phyloP scores from a whole-genome alignment of 2,797 vertebrate genomes.

The Parauchenoglanis ngamensis region DNA sequence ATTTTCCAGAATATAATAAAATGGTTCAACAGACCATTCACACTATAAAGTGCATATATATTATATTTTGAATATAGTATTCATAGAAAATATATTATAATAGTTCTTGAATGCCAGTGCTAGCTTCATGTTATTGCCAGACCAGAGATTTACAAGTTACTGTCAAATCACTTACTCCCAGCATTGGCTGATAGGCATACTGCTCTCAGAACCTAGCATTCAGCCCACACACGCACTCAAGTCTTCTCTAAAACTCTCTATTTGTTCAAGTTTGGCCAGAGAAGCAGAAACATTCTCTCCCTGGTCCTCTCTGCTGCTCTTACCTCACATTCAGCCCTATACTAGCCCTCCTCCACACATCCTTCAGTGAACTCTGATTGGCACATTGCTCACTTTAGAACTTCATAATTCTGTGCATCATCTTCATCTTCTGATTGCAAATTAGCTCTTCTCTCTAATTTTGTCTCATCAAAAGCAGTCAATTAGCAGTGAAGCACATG shows the following conservation, averaged over 20 bases:
- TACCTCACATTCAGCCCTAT: not conserved
- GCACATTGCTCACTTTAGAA: slow-evolving; percentile 18
- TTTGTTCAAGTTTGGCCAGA: slow-evolving; percentile 4
- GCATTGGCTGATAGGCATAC: not conserved
- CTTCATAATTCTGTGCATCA: slow-evolving; percentile 15
- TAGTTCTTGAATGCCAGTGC: not conserved
- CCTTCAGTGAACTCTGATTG: slow-evolving; percentile 40
- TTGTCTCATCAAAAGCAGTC: slow-evolving; percentile 36
- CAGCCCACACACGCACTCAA: slow-evolving; percentile 21
- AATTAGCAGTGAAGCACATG: slow-evolving; percentile 19
- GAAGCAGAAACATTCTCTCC: slow-evolving; percentile 11
- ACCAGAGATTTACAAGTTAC: not conserved
- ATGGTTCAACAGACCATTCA: not conserved
- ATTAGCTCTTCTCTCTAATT: slow-evolving; percentile 28
- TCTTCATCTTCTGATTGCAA: slow-evolving; percentile 38
- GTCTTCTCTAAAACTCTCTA: not conserved
- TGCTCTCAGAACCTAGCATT: slow-evolving; percentile 14
- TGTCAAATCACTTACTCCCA: slow-evolving; percentile 14
- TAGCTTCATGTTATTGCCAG: not conserved
- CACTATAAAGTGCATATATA: not conserved
- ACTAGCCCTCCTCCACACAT: slow-evolving; percentile 17
- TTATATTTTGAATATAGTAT: not conserved
- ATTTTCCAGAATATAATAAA: not conserved
- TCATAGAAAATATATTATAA: not conserved
- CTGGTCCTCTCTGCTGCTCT: not conserved